Base-by-base conservation (phyloP, 1,140 invertebrate genomes). In the Heliothis virescens region DNA sequence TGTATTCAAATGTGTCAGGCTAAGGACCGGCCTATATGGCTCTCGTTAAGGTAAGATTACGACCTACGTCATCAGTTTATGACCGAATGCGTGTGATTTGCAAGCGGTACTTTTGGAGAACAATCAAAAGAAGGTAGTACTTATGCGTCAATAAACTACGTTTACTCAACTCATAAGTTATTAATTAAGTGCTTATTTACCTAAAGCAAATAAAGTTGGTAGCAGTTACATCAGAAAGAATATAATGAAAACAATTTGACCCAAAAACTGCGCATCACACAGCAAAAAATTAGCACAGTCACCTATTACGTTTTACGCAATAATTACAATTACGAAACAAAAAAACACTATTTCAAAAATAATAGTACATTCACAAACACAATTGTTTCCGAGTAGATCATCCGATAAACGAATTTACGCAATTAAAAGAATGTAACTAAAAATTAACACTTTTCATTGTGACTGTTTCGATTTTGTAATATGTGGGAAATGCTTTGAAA, bases 361-460 rank as follows among this genome's bases (percentile, higher is more conserved):
- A 75, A 71, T 71, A 26, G 29, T 75, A 75, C 72, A 62, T 75
- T 75, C 72, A 60, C 72, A 52, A 52, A 62, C 57, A 59, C 72
- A 75, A 67, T 75, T 50, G 72, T 75, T 75, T 47, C 57, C 53
- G 41, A 71, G 18, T 21, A 50, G 72, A 77, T 83, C 78, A 83
- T 26, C 21, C 13, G 74, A 72, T 75, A 75, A 60, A 75, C 57
- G 13, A 65, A 21, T 76, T 87, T 86, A 81, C 84, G 84, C 85
- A 87, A 87, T 82, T 74, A 63, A 47, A 86, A 82, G 83, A 81
- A 67, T 69, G 65, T 52, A 52, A 79, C 59, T 79, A 67, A 65
- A 80, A 85, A 85, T 89, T 83, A 86, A 83, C 83, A 81, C 86
- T 75, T 73, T 73, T 74, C 78, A 78, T 87, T 87, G 80, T 75